Percentiles rank a stretch among this genome's conserved stretches.
These are phyloP conservation scores for Ameiurus melas DNA, from an alignment of 2,113 vertebrate genomes.

Conservation along the genomic window DNA sequence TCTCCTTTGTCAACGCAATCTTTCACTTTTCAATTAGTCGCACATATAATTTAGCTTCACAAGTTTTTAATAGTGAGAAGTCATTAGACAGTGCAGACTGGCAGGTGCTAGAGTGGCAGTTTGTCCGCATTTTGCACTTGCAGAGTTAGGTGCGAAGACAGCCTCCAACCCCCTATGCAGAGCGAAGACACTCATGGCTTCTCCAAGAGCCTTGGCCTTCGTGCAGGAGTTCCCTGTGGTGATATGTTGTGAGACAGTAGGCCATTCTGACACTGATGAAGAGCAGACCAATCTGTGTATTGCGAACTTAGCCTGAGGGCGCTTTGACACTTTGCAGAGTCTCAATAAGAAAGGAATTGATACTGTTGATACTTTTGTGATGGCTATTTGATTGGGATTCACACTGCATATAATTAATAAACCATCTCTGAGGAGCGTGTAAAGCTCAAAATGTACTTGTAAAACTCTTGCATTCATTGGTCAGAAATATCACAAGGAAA, in stretches of 20 bases:
- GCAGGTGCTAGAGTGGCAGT: conserved; percentile 64
- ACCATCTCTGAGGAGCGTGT: neutral
- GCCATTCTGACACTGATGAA: neutral
- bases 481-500: neutral
- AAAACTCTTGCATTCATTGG: neutral
- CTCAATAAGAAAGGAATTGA: neutral
- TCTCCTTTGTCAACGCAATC: conserved; percentile 57
- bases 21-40: conserved; percentile 58
- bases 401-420: neutral
- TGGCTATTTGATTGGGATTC: neutral
- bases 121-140: conserved; percentile 66
- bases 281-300: neutral
- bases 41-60: conserved; percentile 66
- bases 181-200: conserved; percentile 64
- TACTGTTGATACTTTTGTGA: neutral
- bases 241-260: conserved; percentile 10
- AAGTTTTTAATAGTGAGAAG: conserved; percentile 69
- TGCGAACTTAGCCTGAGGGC: neutral
- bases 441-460: neutral
- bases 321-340: neutral
- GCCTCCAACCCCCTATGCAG: conserved; percentile 56
- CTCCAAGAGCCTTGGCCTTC: conserved; percentile 66
- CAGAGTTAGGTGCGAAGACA: conserved; percentile 62
- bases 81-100: conserved; percentile 63
- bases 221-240: conserved; percentile 19